These are phyloP conservation scores for Cephonodes hylas DNA, from an alignment of 2,888 invertebrate species.

Conservation along the genomic window DNA sequence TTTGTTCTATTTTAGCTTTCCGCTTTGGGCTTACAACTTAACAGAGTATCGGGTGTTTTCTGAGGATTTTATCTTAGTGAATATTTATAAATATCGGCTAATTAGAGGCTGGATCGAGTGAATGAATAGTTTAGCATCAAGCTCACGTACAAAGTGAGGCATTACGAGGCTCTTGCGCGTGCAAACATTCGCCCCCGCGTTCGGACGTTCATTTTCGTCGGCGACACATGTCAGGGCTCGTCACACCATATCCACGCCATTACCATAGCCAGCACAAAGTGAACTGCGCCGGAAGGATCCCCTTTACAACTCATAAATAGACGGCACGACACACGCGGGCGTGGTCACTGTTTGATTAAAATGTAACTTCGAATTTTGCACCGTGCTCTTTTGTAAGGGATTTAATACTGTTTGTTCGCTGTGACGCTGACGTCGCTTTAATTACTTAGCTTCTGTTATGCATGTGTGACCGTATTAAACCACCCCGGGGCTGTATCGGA, in stretches of 20 bases:
- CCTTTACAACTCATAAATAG: slow-evolving; percentile 71
- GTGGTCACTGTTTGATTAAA: slow-evolving; percentile 75
- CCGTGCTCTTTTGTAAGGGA: slow-evolving; percentile 54
- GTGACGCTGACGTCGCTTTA: slow-evolving; percentile 59
- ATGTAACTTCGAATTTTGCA: slow-evolving; percentile 58
- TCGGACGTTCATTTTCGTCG: slow-evolving; percentile 69
- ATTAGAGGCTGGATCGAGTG: neutral
- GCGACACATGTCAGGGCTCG: slow-evolving; percentile 71
- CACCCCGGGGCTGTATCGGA: slow-evolving; percentile 40
- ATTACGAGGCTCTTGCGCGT: slow-evolving; percentile 29
- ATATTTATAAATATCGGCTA: neutral
- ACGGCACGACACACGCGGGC: slow-evolving; percentile 59
- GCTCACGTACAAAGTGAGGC: slow-evolving; percentile 23
- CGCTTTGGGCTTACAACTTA: too few species aligned
- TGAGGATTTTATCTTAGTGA: neutral
- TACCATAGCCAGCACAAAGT: slow-evolving; percentile 67
- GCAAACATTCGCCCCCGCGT: slow-evolving; percentile 44
- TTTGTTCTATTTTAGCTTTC: too few species aligned
- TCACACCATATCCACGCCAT: slow-evolving; percentile 68
- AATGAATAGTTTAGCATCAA: slow-evolving; percentile 20
- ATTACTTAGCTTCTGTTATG: slow-evolving; percentile 63
- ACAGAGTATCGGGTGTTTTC: neutral
- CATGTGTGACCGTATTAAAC: slow-evolving; percentile 57
- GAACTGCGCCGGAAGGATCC: slow-evolving; percentile 58
- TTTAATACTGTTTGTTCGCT: slow-evolving; percentile 50